Evolutionary conservation across 2,888 invertebrate genomes (phyloP).

Genomic region (Eustalomyia histrio): DNA sequence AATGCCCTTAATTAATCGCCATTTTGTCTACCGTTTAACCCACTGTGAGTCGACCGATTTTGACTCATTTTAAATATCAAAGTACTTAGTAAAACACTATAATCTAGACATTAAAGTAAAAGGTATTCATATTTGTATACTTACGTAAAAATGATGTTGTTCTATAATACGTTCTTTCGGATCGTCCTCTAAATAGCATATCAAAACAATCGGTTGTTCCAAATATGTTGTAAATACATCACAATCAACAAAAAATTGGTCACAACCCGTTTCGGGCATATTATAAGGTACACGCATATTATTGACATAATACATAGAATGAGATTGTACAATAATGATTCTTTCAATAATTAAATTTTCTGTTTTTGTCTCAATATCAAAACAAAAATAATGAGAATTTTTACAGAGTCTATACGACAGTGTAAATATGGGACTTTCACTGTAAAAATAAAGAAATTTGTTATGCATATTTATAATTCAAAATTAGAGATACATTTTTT

Average conservation of each 20-base stretch:
- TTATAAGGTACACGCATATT: slow-evolving; percentile 72
- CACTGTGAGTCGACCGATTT: too few species aligned
- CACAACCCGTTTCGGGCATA: slow-evolving; percentile 63
- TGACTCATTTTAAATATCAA: too few species aligned
- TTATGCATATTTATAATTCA: not conserved
- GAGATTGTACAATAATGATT: slow-evolving; percentile 74
- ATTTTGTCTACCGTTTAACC: too few species aligned
- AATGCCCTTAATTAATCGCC: too few species aligned
- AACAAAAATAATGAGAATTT: slow-evolving; percentile 75
- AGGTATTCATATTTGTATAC: too few species aligned
- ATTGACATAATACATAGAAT: slow-evolving; percentile 73
- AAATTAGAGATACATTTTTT: not conserved
- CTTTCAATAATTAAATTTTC: slow-evolving; percentile 73
- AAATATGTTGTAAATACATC: slow-evolving; percentile 73
- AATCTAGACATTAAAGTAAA: too few species aligned
- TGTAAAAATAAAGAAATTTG: slow-evolving; percentile 53
- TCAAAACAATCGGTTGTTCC: slow-evolving; percentile 75
- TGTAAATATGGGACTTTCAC: slow-evolving; percentile 68
- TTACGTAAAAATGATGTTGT: slow-evolving; percentile 77
- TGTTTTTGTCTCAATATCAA: slow-evolving; percentile 70
- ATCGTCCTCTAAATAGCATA: slow-evolving; percentile 67
- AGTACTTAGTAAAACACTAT: too few species aligned
- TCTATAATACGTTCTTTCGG: slow-evolving; percentile 70
- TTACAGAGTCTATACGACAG: slow-evolving; percentile 73
- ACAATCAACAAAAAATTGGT: slow-evolving; percentile 74